Conservation (phyloP, 2,113 vertebrate genomes). For the Andinoacara biseriatus region DNA sequence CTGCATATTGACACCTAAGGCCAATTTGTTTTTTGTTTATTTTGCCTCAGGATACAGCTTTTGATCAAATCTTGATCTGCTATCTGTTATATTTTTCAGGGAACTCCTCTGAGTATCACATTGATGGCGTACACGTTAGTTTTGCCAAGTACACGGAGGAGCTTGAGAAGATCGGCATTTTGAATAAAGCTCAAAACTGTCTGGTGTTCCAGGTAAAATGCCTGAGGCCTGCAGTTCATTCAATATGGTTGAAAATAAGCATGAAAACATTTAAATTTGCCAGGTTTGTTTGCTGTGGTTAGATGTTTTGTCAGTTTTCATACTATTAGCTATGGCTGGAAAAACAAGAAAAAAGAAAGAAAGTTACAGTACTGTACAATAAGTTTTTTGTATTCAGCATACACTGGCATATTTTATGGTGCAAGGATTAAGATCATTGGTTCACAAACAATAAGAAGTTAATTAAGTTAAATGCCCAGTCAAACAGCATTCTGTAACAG, state of each 20-base stretch:
- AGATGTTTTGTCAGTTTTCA: neutral
- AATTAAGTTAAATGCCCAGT: neutral
- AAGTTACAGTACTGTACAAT: neutral
- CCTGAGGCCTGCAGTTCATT: neutral
- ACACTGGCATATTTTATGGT: neutral
- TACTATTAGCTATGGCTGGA: neutral
- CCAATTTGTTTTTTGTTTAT: neutral
- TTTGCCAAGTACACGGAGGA: conserved; percentile 81
- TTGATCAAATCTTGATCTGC: neutral
- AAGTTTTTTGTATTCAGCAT: neutral
- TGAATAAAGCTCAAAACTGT: conserved; percentile 90
- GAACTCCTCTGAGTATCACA: conserved; percentile 83
- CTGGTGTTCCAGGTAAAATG: conserved; percentile 92
- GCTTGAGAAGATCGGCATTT: conserved; percentile 87
- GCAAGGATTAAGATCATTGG: neutral
- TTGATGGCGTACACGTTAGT: conserved; percentile 79
- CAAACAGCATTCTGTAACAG: neutral
- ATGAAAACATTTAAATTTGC: neutral
- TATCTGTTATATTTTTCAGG: conserved; percentile 70
- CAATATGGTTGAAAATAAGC: neutral
- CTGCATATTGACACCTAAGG: neutral
- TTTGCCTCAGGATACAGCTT: neutral
- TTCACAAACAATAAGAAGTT: neutral
- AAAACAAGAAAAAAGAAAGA: neutral
- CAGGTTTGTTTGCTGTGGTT: neutral